Evolutionary conservation across 2,888 invertebrate genomes (phyloP), one percentile per base, ranked within the genome.

Genomic region (Megalurothrips usitatus): DNA sequence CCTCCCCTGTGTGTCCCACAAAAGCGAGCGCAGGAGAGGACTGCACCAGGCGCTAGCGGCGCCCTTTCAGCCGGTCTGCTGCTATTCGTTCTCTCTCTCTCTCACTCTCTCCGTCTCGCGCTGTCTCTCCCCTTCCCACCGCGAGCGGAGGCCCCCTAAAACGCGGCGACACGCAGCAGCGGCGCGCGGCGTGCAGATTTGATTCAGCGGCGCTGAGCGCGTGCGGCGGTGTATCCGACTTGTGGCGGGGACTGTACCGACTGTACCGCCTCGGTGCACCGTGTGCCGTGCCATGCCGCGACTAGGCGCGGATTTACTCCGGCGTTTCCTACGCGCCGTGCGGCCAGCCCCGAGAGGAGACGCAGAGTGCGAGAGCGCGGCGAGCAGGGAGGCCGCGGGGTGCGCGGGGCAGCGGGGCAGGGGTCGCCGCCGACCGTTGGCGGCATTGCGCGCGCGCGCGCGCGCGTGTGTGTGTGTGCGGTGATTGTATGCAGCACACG

Each of bases 311-410:
- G n/a, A n/a, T n/a, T n/a, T n/a, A n/a, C n/a, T n/a, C n/a, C n/a
- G n/a, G n/a, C n/a, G n/a, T n/a, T n/a, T n/a, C n/a, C n/a, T n/a
- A n/a, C n/a, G n/a, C n/a, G n/a, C n/a, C n/a, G n/a, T n/a, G n/a
- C n/a, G 47, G 80, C n/a, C 17, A 68, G 82, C 82, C 52, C 79
- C 78, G 79, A 80, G 80, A 81, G 23, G 81, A 80, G 82, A 81
- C 79, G 79, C 49, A 78, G 49, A 68, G 52, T 48, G 80, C 43
- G 80, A 79, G 81, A 68, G 68, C 81, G 79, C 82, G 81, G 68
- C 79, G 81, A 34, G 75, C 82, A 81, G 79, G 80, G 80, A 81
- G 81, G 80, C 79, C 80, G 63, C 28, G 28, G 79, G n/a, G 43
- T 79, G 79, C 81, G 79, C 28, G 43, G 79, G 81, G 34, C 3